phyloP scores from a whole-genome alignment of 1,140 invertebrate species.

The Atta cephalotes region DNA sequence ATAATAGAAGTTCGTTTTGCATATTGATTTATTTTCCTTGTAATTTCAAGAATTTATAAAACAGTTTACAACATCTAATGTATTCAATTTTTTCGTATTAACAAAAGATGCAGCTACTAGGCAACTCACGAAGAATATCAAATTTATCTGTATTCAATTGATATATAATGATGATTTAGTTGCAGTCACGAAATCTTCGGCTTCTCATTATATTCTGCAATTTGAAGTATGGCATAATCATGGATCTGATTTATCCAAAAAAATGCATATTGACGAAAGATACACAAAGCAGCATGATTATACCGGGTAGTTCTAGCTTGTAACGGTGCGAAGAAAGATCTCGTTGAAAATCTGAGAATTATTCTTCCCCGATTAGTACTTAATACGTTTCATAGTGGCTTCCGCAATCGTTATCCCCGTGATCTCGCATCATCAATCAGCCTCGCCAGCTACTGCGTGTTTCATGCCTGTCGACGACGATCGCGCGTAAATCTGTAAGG shows the following conservation, averaged over 20 bases:
- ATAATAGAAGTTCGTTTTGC: not conserved
- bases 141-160: slow-evolving; percentile 14
- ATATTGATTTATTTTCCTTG: not conserved
- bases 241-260: slow-evolving; percentile 27
- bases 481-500: slow-evolving; percentile 77
- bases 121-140: not conserved
- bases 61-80: not conserved
- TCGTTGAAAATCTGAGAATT: slow-evolving; percentile 65
- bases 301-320: slow-evolving; percentile 37
- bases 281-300: not conserved
- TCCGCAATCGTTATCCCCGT: slow-evolving; percentile 76
- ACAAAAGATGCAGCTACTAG: not conserved
- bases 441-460: slow-evolving; percentile 76
- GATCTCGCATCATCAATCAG: slow-evolving; percentile 80
- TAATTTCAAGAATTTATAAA: not conserved
- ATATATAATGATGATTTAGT: slow-evolving; percentile 11
- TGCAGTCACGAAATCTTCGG: slow-evolving; percentile 19
- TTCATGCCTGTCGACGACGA: slow-evolving; percentile 79
- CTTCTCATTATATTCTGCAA: not conserved
- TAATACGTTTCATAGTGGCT: slow-evolving; percentile 74
- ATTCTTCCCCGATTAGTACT: slow-evolving; percentile 66
- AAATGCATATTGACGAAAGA: slow-evolving; percentile 29
- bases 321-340: slow-evolving; percentile 39
- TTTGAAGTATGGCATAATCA: not conserved
- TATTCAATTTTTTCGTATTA: not conserved